These are phyloP conservation scores for Oncopodura yosiiana DNA, from an alignment of 1,140 invertebrate genomes.

Conservation along the genomic window DNA sequence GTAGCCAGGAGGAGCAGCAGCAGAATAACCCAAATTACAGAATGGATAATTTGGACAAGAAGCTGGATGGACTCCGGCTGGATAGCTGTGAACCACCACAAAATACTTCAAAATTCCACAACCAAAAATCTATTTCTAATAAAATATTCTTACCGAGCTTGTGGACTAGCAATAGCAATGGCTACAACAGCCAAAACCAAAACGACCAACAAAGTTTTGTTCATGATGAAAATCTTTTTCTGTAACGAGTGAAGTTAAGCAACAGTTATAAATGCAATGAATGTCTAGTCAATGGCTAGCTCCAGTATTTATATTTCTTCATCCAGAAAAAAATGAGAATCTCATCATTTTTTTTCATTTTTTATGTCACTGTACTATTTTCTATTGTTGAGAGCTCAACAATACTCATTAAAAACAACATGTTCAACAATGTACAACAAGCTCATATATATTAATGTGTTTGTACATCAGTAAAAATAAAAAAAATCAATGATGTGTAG, in stretches of 20 bases:
- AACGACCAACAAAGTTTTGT: conserved; percentile 19
- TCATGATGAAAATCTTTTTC: conserved; percentile 13
- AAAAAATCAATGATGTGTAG: too few species aligned
- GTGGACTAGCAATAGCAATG: conserved; percentile 2
- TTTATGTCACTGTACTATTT: too few species aligned
- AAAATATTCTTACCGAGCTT: not conserved
- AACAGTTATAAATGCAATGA: not conserved
- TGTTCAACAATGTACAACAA: too few species aligned
- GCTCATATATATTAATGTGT: too few species aligned
- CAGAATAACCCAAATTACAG: conserved; percentile 23
- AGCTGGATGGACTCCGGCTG: conserved; percentile 28
- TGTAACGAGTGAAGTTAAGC: not conserved
- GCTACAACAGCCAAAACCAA: conserved; percentile 23
- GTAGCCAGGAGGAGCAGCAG: conserved; percentile 15
- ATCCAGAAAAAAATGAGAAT: too few species aligned
- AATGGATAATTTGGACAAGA: conserved; percentile 33
- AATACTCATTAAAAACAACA: too few species aligned
- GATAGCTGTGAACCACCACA: conserved; percentile 14
- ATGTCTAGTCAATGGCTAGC: not conserved
- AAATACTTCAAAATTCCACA: not conserved
- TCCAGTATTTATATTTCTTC: conserved; percentile 7
- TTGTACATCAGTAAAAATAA: too few species aligned
- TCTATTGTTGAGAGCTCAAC: too few species aligned
- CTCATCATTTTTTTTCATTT: too few species aligned
- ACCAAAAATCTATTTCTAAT: not conserved